phyloP scores from a whole-genome alignment of 2,113 vertebrate species.

The Cinclus cinclus region DNA sequence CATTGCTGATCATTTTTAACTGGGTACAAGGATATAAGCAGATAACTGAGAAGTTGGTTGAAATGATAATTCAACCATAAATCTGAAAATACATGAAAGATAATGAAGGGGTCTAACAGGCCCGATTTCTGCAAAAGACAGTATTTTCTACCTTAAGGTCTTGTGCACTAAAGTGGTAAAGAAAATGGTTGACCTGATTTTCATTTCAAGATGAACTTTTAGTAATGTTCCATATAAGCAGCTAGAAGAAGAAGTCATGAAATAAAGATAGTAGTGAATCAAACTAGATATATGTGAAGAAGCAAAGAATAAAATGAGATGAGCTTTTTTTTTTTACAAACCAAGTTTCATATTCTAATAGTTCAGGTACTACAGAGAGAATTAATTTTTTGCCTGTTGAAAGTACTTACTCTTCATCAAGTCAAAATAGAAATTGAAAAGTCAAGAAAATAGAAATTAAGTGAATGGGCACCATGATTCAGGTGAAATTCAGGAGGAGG shows the following conservation, averaged over 20 bases:
- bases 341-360: not conserved
- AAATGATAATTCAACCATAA: not conserved
- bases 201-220: not conserved
- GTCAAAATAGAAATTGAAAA: not conserved
- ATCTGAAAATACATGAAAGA: not conserved
- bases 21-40: not conserved
- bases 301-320: not conserved
- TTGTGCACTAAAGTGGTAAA: not conserved
- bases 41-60: not conserved
- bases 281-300: not conserved
- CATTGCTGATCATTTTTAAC: not conserved
- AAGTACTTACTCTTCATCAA: not conserved
- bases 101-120: not conserved
- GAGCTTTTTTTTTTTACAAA: not conserved
- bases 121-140: not conserved
- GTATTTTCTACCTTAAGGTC: not conserved
- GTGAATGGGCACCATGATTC: not conserved
- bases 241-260: not conserved
- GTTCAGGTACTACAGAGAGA: not conserved
- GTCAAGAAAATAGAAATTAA: not conserved
- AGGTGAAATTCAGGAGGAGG: not conserved
- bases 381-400: not conserved
- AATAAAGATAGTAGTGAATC: not conserved
- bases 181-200: not conserved
- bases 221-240: not conserved